Evolutionary conservation across 2,888 invertebrate genomes (phyloP), one percentile per base, ranked within the genome.

Genomic region (Ophion costatus): DNA sequence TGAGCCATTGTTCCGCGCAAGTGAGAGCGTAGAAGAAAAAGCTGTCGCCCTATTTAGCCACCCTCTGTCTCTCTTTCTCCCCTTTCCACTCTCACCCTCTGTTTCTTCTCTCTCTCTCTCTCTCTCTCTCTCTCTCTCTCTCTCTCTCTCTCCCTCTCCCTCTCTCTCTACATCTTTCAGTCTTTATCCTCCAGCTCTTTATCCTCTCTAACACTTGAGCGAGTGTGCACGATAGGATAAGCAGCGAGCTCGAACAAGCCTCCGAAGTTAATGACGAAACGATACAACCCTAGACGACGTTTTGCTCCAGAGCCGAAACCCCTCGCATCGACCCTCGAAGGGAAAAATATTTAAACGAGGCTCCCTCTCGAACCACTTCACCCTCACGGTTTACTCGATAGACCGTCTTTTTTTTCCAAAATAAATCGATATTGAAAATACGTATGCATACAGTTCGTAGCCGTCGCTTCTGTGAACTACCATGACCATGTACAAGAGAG

Each of bases 1-100:
- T 87, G 87, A 86, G 84, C 86, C 83, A 87, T 88, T 88, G 88
- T 87, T 86, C 70, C 67, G 56, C 22, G 74, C 63, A 74, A 73
- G 77, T 80, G 85, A 74, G 80, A 82, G 78, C 81, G 77, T 79
- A 73, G 80, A 84, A 84, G 80, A 76, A 86, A 85, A 85, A 86
- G 82, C 86, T 86, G 85, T 85, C 45, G 61, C 69, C 64, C 78
- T 70, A 61, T 78, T 78, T 70, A 78, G 69, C n/a, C 51, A 42
- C 20, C 51, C 14, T 75, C 64, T 64, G 38, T 24, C 59, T 73
- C 22, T 33, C 75, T 56, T 51, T 17, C 64, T 14, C 64, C 56
- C 20, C 20, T 20, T 71, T 56, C 56, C 56, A 29, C 57, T 29
- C 70, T 71, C 57, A 24, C 69, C 45, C 14, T 69, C 56, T n/a